These are phyloP conservation scores for Anabacerthia variegaticeps DNA, from an alignment of 2,797 vertebrate species.

Conservation along the genomic window DNA sequence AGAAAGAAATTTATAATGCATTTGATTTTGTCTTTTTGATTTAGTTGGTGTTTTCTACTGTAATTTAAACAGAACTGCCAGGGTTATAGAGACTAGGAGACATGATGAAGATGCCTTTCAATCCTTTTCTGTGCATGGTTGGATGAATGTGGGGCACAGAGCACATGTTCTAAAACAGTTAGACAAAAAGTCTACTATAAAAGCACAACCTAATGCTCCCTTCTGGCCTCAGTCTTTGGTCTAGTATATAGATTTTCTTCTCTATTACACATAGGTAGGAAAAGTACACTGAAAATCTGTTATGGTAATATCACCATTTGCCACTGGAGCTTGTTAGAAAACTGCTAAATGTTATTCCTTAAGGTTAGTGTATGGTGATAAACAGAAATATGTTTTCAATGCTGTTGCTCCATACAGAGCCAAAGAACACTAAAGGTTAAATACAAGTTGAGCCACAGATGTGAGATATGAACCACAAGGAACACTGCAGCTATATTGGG, in stretches of 20 bases:
- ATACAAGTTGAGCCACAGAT: not conserved
- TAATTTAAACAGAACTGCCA: constrained; percentile 21
- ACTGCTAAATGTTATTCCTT: not conserved
- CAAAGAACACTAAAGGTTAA: not conserved
- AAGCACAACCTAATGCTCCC: not conserved
- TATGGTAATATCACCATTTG: not conserved
- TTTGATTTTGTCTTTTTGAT: constrained; percentile 16
- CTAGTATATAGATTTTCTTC: not conserved
- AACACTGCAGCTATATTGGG: not conserved
- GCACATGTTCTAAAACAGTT: not conserved
- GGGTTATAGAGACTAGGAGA: not conserved
- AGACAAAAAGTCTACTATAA: not conserved
- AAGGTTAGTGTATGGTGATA: not conserved
- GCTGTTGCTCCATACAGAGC: not conserved
- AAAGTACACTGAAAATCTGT: not conserved
- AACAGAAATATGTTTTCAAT: not conserved
- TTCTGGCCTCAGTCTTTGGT: not conserved
- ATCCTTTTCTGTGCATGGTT: not conserved
- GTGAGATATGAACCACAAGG: not conserved
- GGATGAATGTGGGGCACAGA: not conserved
- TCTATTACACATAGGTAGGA: not conserved
- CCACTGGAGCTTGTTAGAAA: not conserved
- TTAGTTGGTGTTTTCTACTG: not conserved
- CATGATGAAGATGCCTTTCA: constrained; percentile 30
- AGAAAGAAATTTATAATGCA: not conserved